Conservation (phyloP, 1,140 invertebrate species). For the Papilio polyxenes region DNA sequence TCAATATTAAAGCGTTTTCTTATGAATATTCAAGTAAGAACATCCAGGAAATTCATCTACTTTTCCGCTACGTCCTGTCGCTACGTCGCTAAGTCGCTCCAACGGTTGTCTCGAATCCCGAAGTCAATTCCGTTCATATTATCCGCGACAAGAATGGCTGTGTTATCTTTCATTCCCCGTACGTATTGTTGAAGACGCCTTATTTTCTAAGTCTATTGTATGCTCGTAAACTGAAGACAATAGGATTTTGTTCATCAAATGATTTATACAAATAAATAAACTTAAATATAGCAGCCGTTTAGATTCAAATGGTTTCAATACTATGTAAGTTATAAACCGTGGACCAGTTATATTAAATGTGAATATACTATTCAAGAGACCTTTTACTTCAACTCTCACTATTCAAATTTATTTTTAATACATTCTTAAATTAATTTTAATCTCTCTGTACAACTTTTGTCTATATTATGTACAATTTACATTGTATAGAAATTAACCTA, state of each 20-base stretch:
- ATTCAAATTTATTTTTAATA: too few species aligned
- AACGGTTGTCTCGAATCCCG: slow-evolving; percentile 10
- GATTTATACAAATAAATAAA: slow-evolving; percentile 24
- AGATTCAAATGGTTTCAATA: neutral
- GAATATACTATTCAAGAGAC: neutral
- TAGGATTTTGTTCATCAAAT: slow-evolving; percentile 9
- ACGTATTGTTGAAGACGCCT: slow-evolving; percentile 24
- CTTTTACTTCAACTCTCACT: too few species aligned
- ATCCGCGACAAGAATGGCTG: slow-evolving; percentile 13
- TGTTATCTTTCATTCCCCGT: slow-evolving; percentile 3
- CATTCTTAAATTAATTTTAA: too few species aligned
- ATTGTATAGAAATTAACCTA: too few species aligned
- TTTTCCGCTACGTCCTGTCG: neutral
- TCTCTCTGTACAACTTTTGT: too few species aligned
- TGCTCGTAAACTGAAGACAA: slow-evolving; percentile 7
- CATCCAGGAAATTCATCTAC: neutral
- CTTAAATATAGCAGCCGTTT: neutral
- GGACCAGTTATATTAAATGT: neutral
- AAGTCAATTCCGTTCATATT: slow-evolving; percentile 22
- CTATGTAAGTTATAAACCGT: neutral
- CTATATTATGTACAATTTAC: too few species aligned
- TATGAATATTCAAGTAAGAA: neutral
- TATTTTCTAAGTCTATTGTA: slow-evolving; percentile 25
- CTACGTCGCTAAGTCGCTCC: neutral
- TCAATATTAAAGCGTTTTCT: too few species aligned